Evolutionary conservation across 2,797 vertebrate species (phyloP), one percentile per base, ranked within the genome.

Genomic region (Ptychobarbus kaznakovi): DNA sequence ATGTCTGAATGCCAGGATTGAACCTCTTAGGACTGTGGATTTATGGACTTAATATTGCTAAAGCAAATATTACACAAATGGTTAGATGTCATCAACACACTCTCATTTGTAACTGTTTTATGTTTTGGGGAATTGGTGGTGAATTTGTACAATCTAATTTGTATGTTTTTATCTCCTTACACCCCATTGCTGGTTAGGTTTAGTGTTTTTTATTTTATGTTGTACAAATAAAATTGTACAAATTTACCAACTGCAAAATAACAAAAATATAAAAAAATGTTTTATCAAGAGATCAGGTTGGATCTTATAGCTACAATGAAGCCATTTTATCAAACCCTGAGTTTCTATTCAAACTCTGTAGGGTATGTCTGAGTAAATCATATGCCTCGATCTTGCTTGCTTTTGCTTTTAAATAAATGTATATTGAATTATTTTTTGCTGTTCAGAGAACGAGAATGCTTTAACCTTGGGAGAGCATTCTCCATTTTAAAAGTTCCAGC

Each of bases 1-100:
- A 87, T 92, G 90, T 88, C 86, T 84, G 16, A 70, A 70, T 89
- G 85, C 87, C 70, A 68, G 65, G 65, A 81, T 73, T 70, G 20
- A 16, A 61, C 70, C 38, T 28, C 20, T n/a, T 61, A 75, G 58
- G 42, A 53, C n/a, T 18, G 65, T 81, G 76, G n/a, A 83, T 56
- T 53, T 83, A 35, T 51, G 46, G 20, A 79, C 85, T 88, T 83
- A 58, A 74, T 49, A 32, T 74, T 49, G 25, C 44, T 73, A 49
- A 28, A 53, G 32, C 44, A 49, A 65, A 46, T 72, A 58, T 83
- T 44, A 16, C 69, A 9, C 18, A 77, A 40, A 81, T 22, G 11
- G 35, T 81, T 46, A 69, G 35, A 85, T 18, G 25, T 74, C 42
- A 87, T 25, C 58, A 68, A 56, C 6, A 15, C 69, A 46, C 42